Base-by-base conservation (phyloP, 2,113 vertebrate genomes). In the Epinephelus fuscoguttatus region DNA sequence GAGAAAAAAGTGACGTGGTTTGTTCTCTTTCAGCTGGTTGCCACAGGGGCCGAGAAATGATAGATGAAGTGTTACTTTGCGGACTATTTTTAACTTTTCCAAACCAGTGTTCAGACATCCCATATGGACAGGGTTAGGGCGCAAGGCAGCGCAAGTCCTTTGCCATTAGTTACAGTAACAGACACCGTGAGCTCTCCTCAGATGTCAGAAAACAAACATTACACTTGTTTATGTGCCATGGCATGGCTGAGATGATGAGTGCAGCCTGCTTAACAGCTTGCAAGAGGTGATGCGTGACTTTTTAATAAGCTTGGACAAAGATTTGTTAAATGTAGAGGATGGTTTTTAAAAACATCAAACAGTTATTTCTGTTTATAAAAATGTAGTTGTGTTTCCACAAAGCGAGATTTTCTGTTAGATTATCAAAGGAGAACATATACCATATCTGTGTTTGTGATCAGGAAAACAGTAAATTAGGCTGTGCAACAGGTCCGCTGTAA, bases 11-110 rank as follows among this genome's bases (percentile, higher is more conserved):
- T 81, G 76, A 89, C 80, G 62, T 56, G 71, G 80, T 91, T 89
- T 91, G 84, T 87, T 89, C 87, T 91, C 82, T 91, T 92, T 92
- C 92, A 91, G 88, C 91, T 87, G 82, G 80, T 88, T 88, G 88
- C 87, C 89, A 92, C 88, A 66, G 78, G 42, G 77, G 55, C 74
- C 47, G 56, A 74, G 72, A 78, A 55, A 69, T 91, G 90, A 91
- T 82, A 81, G 87, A 93, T 92, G 90, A 90, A 93, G 92, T 93
- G 89, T 92, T 89, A 91, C 89, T 92, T 87, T 90, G 71, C 23
- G 75, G 80, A 82, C 87, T 94, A 94, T 94, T 93, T 94, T 93
- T 93, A 93, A 91, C 91, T 91, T 93, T 93, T 93, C 89, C 86
- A 84, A 92, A 84, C 72, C 84, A 64, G 61, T 56, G 18, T 79